Percentiles rank a stretch among this genome's conserved stretches.
phyloP scores from a whole-genome alignment of 1,140 invertebrate genomes.

The Myzus persicae region DNA sequence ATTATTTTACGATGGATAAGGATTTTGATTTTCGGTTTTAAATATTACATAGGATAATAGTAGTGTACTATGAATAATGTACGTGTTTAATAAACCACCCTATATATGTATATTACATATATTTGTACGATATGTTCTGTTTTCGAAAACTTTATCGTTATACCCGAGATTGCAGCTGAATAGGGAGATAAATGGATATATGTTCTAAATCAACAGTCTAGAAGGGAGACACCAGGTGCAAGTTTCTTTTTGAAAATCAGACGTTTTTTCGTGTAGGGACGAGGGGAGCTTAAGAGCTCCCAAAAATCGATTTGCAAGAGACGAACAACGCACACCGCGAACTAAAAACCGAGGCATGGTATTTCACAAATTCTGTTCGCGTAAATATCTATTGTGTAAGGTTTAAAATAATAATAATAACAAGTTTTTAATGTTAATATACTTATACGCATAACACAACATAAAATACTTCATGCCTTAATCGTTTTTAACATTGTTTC shows the following conservation, averaged over 20 bases:
- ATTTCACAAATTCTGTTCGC: neutral
- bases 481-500: neutral
- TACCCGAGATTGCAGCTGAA: conserved; percentile 30
- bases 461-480: neutral
- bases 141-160: conserved; percentile 38
- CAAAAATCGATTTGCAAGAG: conserved; percentile 29
- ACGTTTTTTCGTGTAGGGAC: neutral
- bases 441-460: neutral
- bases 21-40: too few species aligned
- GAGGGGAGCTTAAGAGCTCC: conserved; percentile 31
- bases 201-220: conserved; percentile 30
- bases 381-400: conserved; percentile 9
- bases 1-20: neutral
- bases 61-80: neutral
- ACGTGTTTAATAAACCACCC: neutral
- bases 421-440: neutral
- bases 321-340: neutral
- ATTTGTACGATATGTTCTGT: neutral
- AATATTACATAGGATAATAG: neutral
- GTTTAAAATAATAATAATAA: conserved; percentile 12
- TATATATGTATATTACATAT: neutral
- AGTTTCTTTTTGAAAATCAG: conserved; percentile 54
- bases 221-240: conserved; percentile 56
- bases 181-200: conserved; percentile 48
- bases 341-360: neutral